A percentile compares a stretch with the other conserved stretches of the same genome.
Conservation (phyloP, 2,888 invertebrate species). For the Geophilus truncorum region DNA sequence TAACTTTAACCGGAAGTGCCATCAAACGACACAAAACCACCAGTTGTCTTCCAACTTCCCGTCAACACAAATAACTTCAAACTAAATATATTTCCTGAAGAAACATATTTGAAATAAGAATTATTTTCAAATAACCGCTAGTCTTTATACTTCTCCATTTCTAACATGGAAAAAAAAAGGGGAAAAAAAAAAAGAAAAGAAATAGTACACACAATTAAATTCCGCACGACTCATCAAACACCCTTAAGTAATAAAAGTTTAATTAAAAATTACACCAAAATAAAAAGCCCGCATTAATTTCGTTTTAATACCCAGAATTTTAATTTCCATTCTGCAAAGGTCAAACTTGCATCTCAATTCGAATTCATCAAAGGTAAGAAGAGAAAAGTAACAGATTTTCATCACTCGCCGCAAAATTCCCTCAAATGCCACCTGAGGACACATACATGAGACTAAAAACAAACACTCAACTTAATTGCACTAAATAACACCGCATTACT, state of each 20-base stretch:
- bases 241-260: neutral
- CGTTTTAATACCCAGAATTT: too few relatives aligned
- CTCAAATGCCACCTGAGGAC: neutral
- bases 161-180: too few relatives aligned
- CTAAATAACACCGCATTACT: neutral
- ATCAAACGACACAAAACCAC: too few relatives aligned
- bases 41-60: too few relatives aligned
- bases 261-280: neutral
- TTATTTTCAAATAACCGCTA: neutral
- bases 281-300: neutral
- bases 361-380: neutral
- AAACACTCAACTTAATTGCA: neutral
- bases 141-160: neutral
- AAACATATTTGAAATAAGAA: too few relatives aligned
- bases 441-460: neutral
- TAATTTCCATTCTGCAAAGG: neutral
- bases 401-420: neutral
- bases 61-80: too few relatives aligned
- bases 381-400: neutral
- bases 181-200: too few relatives aligned
- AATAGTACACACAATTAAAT: neutral
- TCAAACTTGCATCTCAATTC: neutral
- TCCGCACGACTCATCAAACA: neutral
- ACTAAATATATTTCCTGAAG: too few relatives aligned
- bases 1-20: too few relatives aligned